Conservation (phyloP, 2,113 vertebrate genomes). For the Macquaria australasica region DNA sequence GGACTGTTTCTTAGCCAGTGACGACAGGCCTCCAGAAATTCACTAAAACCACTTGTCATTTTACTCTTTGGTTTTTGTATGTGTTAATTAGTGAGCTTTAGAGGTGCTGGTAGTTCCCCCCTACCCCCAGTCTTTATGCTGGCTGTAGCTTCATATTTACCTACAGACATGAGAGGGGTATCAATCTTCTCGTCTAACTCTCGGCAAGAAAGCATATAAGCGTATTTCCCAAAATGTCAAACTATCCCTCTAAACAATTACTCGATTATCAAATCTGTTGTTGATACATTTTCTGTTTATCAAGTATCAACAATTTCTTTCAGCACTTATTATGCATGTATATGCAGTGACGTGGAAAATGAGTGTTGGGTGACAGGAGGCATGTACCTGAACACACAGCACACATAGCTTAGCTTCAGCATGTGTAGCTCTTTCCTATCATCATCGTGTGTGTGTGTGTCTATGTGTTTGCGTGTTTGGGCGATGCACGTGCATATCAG, state of each 20-base stretch:
- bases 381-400: not conserved
- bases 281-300: not conserved
- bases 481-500: slow-evolving; percentile 57
- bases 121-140: not conserved
- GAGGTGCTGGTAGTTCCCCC: not conserved
- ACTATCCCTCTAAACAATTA: not conserved
- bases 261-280: not conserved
- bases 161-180: not conserved
- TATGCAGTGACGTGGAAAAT: not conserved
- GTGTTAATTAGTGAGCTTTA: not conserved
- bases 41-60: not conserved
- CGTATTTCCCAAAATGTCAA: not conserved
- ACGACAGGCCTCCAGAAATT: too few species aligned
- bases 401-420: slow-evolving; percentile 12
- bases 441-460: not conserved
- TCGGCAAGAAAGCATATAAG: not conserved
- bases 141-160: not conserved
- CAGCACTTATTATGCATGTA: not conserved
- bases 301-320: not conserved
- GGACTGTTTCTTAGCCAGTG: too few species aligned
- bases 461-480: slow-evolving; percentile 37
- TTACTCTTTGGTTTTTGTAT: not conserved
- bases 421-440: slow-evolving; percentile 20
- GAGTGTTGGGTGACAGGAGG: slow-evolving; percentile 18
- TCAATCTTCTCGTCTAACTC: not conserved